Evolutionary conservation across 2,797 vertebrate species (phyloP), one percentile per base, ranked within the genome.

Genomic region (Agapornis canus): DNA sequence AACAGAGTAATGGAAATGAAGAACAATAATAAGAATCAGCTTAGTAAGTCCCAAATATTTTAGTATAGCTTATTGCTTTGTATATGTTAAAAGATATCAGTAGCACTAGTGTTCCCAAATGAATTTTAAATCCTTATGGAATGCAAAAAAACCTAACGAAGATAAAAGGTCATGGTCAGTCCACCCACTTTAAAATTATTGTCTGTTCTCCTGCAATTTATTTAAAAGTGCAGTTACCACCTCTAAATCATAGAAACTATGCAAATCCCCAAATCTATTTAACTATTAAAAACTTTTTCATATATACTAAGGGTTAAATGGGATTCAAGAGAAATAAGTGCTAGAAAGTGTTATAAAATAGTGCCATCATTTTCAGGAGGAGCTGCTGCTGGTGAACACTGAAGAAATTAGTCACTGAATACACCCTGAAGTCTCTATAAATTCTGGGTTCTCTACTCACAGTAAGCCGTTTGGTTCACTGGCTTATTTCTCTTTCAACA

Each of bases 351-450:
- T 59, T 22, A 71, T 4, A 75, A 61, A 85, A 37, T 43, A 14
- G 16, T 48, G n/a, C 4, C 39, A 56, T 37, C 21, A 21, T 73
- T 85, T 71, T 73, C 47, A 63, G 25, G 25, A 82, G 45, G 23
- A 56, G 43, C 14, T 82, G 60, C 17, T 61, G 23, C 13, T 66
- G 35, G 22, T 77, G 17, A 5, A 18, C 63, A 25, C 37, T 32
- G 70, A 90, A 68, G 37, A 84, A 96, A 82, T 26, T 10, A 88
- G 40, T 43, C 40, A 61, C 68, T 23, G n/a, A 81, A 49, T 51
- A 54, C 17, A 77, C 51, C 22, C 15, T 51, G 26, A 84, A 61
- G 6, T n/a, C 31, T 70, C 13, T 37, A 65, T 35, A 57, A 77
- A 95, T 59, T 25, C 11, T 47, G 45, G 32, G 27, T 84, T 71